Conservation (phyloP, 2,888 invertebrate species). For the Carpatolechia fugitivella region DNA sequence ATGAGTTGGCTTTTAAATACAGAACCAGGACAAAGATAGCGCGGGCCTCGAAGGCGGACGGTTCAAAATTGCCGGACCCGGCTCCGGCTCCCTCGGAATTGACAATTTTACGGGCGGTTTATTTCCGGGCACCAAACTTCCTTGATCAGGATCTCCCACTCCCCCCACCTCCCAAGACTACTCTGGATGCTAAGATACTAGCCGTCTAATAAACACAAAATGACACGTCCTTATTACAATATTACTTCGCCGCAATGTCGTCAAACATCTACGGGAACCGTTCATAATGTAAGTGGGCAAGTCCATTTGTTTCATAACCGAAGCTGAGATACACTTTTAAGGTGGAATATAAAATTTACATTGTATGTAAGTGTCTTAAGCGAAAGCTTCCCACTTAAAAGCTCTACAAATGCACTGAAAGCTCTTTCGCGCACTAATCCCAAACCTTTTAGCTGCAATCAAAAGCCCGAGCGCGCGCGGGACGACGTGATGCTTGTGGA, state of each 20-base stretch:
- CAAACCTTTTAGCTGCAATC: slow-evolving; percentile 81
- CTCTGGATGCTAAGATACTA: slow-evolving; percentile 41
- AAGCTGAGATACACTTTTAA: slow-evolving; percentile 41
- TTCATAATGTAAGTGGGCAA: slow-evolving; percentile 17
- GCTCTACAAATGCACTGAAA: slow-evolving; percentile 80
- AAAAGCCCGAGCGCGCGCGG: slow-evolving; percentile 69
- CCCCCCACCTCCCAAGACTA: slow-evolving; percentile 53
- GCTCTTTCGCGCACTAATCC: slow-evolving; percentile 80
- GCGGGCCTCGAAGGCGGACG: slow-evolving; percentile 39
- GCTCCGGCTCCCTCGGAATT: slow-evolving; percentile 77
- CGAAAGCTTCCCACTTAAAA: slow-evolving; percentile 80
- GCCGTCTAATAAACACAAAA: slow-evolving; percentile 33
- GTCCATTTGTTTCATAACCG: slow-evolving; percentile 30
- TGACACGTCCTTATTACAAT: slow-evolving; percentile 20
- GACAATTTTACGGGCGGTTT: slow-evolving; percentile 86
- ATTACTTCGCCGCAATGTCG: not conserved
- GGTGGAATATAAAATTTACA: slow-evolving; percentile 74
- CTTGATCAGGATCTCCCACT: slow-evolving; percentile 58
- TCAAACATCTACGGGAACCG: not conserved
- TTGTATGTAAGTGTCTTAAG: slow-evolving; percentile 79
- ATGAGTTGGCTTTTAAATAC: slow-evolving; percentile 38
- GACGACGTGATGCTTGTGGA: slow-evolving; percentile 75
- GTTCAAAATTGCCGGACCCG: slow-evolving; percentile 64
- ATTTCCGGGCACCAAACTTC: slow-evolving; percentile 79
- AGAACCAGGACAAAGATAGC: slow-evolving; percentile 30